phyloP scores from a whole-genome alignment of 2,797 vertebrate species.

The Pangasius mekongensis region DNA sequence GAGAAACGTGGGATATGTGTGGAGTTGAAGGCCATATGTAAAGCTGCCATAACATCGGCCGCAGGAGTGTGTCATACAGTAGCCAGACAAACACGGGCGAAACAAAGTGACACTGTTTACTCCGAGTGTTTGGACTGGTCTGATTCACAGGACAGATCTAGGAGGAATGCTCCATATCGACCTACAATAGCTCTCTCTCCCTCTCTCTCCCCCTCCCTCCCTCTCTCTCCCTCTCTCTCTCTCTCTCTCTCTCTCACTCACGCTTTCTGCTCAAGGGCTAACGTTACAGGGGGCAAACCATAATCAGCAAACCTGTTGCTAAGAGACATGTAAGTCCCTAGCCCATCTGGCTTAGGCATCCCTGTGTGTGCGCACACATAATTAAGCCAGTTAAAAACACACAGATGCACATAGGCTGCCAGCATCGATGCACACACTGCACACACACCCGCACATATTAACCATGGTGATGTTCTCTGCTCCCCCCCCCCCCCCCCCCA shows the following conservation, averaged over 20 bases:
- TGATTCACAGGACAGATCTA: conserved; percentile 62
- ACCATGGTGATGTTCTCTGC: too few relatives aligned
- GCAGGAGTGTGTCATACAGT: conserved; percentile 54
- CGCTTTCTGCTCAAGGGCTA: conserved; percentile 37
- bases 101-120: conserved; percentile 67
- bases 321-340: conserved; percentile 83
- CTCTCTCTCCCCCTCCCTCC: background rate
- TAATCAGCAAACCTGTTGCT: conserved; percentile 83
- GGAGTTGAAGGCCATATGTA: conserved; percentile 39
- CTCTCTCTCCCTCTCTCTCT: background rate
- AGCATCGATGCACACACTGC: conserved; percentile 5
- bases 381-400: conserved; percentile 49
- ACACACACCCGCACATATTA: background rate
- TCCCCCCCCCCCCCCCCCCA: too few relatives aligned
- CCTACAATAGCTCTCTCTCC: conserved; percentile 16
- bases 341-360: conserved; percentile 80
- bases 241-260: background rate
- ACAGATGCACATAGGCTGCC: conserved; percentile 26
- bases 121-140: conserved; percentile 63
- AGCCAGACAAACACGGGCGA: conserved; percentile 65
- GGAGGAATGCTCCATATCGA: conserved; percentile 59
- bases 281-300: conserved; percentile 64
- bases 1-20: conserved; percentile 3
- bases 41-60: conserved; percentile 55
- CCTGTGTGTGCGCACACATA: conserved; percentile 67